Percentiles rank a stretch among this genome's conserved stretches.
These are phyloP conservation scores for Protonibea diacanthus DNA, from an alignment of 2,797 vertebrate genomes.

Conservation along the genomic window DNA sequence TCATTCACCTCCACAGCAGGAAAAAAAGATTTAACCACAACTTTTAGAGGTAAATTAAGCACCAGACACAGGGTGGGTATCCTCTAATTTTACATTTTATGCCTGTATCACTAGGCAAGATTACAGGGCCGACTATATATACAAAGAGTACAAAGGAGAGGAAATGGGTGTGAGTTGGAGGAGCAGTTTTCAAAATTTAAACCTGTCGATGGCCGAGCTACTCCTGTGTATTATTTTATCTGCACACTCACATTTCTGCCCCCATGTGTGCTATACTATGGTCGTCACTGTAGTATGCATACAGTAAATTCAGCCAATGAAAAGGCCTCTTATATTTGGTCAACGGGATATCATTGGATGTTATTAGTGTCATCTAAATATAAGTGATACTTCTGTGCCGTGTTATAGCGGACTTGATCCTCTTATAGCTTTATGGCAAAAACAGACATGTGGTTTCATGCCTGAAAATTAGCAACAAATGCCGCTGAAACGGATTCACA, in stretches of 20 bases:
- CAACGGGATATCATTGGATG: background rate
- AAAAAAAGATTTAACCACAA: constrained; percentile 9
- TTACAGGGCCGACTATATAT: constrained; percentile 51
- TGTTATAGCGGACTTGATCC: constrained; percentile 11
- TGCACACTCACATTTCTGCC: background rate
- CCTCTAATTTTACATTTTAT: constrained; percentile 45
- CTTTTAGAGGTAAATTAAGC: constrained; percentile 44
- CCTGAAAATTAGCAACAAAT: constrained; percentile 32
- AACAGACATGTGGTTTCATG: constrained; percentile 65
- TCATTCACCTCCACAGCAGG: constrained; percentile 11
- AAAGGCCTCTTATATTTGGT: background rate
- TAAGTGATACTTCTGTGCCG: no score
- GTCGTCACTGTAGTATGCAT: background rate
- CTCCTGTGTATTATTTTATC: constrained; percentile 16
- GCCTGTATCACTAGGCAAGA: constrained; percentile 19
- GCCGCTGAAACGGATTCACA: background rate
- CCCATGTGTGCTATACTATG: background rate
- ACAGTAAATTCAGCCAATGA: background rate
- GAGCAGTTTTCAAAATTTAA: constrained; percentile 18
- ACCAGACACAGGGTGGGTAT: constrained; percentile 16
- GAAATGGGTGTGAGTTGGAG: constrained; percentile 37
- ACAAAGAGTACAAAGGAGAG: constrained; percentile 25
- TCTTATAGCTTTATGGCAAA: constrained; percentile 54
- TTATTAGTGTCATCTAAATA: background rate
- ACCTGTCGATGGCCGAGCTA: constrained; percentile 8